Conservation (phyloP, 64 coral and sea anemone species). For the Montipora efflorescens region DNA sequence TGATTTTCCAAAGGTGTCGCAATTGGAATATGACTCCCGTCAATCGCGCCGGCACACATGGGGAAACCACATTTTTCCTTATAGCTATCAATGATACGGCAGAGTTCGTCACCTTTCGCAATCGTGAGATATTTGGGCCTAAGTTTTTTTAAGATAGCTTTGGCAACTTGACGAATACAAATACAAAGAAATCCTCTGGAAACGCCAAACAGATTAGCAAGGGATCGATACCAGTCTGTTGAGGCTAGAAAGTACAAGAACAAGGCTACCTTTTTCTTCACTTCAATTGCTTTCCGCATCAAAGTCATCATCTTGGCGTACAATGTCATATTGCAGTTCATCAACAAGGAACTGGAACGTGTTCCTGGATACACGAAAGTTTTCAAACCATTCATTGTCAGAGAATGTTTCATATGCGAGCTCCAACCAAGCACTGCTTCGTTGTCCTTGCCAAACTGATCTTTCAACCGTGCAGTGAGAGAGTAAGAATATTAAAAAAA, state of each 20-base stretch:
- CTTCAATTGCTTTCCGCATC: too few species aligned
- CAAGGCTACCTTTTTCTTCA: too few species aligned
- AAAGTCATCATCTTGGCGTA: too few species aligned
- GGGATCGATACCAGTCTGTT: slow-evolving; percentile 26
- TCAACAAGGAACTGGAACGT: slow-evolving; percentile 30
- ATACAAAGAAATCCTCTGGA: slow-evolving; percentile 6
- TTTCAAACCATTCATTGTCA: slow-evolving; percentile 18
- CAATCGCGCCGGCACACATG: not conserved
- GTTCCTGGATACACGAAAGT: slow-evolving; percentile 31
- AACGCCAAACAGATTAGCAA: slow-evolving; percentile 52
- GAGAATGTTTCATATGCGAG: not conserved
- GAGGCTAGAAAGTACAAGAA: slow-evolving; percentile 52
- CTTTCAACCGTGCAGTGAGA: too few species aligned
- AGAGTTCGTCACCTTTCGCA: slow-evolving; percentile 40
- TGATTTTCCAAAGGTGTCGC: too few species aligned
- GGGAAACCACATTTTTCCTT: not conserved
- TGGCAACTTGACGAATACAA: slow-evolving; percentile 8
- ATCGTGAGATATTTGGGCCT: not conserved
- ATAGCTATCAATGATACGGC: slow-evolving; percentile 15
- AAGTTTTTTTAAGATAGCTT: slow-evolving; percentile 6
- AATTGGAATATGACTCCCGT: too few species aligned
- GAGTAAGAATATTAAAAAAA: too few species aligned
- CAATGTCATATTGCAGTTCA: slow-evolving; percentile 24
- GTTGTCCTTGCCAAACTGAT: too few species aligned
- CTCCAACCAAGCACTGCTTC: too few species aligned